A percentile compares a stretch with the other conserved stretches of the same genome.
Conservation (phyloP, 2,113 vertebrate species). For the Accipiter virgatus region DNA sequence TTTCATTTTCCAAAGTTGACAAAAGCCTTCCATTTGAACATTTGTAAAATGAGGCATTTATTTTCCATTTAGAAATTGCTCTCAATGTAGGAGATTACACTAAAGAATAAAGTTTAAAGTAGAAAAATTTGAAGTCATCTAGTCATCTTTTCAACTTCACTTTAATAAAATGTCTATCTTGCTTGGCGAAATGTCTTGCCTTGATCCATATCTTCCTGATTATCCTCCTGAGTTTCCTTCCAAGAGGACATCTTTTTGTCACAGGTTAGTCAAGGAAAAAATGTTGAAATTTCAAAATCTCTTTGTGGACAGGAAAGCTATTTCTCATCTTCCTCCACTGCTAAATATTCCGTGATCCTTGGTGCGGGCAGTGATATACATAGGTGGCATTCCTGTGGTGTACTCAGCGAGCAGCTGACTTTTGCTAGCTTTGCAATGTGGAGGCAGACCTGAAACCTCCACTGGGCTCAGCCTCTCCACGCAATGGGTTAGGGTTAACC, state of each 20-base stretch:
- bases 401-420: not conserved
- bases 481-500: not conserved
- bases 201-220: not conserved
- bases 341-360: not conserved
- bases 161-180: not conserved
- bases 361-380: not conserved
- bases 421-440: not conserved
- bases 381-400: slow-evolving; percentile 8
- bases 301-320: not conserved
- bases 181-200: not conserved
- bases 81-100: not conserved
- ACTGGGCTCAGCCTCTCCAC: not conserved
- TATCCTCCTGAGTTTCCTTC: not conserved
- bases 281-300: slow-evolving; percentile 2
- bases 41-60: not conserved
- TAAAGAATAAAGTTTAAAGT: not conserved
- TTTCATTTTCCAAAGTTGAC: not conserved
- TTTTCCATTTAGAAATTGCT: not conserved
- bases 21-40: not conserved
- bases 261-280: not conserved
- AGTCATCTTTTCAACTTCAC: not conserved
- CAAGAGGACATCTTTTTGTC: not conserved
- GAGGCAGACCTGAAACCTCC: not conserved
- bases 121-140: not conserved
- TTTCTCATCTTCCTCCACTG: not conserved